A percentile compares a stretch with the other conserved stretches of the same genome.
Evolutionary conservation across 2,113 vertebrate species (phyloP).

Genomic region (Trinectes maculatus): DNA sequence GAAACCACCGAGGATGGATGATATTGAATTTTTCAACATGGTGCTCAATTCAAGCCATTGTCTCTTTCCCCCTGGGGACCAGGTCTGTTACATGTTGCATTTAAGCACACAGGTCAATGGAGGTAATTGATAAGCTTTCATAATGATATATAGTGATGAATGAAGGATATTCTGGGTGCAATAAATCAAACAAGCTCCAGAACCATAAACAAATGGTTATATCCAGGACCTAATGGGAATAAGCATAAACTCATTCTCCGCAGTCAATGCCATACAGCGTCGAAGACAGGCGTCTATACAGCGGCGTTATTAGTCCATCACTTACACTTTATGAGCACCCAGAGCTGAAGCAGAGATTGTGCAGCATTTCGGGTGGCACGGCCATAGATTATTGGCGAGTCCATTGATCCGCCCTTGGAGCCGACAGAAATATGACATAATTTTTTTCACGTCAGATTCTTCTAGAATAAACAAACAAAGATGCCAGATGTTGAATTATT

Average conservation of each 20-base stretch:
- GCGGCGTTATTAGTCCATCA: constrained; percentile 69
- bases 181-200: constrained; percentile 54
- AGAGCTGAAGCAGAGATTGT: constrained; percentile 20
- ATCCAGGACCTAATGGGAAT: constrained; percentile 53
- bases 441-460: constrained; percentile 38
- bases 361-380: constrained; percentile 22
- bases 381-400: constrained; percentile 65
- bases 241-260: constrained; percentile 62
- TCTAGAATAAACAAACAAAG: constrained; percentile 23
- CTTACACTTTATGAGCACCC: constrained; percentile 72
- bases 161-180: constrained; percentile 43
- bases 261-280: constrained; percentile 34
- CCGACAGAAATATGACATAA: constrained; percentile 34
- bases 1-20: constrained; percentile 56
- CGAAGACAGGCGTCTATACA: constrained; percentile 29
- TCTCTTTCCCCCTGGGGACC: constrained; percentile 36
- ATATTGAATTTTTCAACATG: constrained; percentile 61
- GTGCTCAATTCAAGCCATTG: constrained; percentile 50
- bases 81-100: constrained; percentile 53
- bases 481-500: not conserved
- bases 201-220: constrained; percentile 34
- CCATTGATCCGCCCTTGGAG: constrained; percentile 56
- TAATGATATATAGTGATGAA: constrained; percentile 69
- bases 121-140: constrained; percentile 75
- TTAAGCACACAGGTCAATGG: constrained; percentile 68